A percentile compares a stretch with the other conserved stretches of the same genome.
Conservation (phyloP, 2,797 vertebrate genomes). For the Onychomys leucogaster region DNA sequence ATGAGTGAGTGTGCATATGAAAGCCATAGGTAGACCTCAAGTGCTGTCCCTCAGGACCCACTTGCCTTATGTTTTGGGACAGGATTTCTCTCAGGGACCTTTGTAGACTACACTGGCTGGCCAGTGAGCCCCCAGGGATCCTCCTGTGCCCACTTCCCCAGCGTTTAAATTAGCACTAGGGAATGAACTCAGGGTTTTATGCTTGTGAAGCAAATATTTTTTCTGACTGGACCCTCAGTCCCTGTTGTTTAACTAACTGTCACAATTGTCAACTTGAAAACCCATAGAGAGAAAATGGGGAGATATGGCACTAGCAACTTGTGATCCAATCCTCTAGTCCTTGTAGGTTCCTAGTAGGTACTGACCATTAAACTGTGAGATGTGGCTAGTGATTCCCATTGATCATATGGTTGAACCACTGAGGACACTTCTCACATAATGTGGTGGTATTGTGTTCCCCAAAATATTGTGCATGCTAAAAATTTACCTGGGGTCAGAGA, state of each 20-base stretch:
- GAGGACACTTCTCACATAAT: neutral
- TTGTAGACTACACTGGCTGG: neutral
- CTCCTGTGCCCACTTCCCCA: neutral
- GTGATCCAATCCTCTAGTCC: neutral
- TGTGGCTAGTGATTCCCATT: neutral
- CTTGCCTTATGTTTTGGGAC: too few relatives aligned
- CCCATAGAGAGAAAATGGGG: neutral
- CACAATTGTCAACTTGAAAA: neutral
- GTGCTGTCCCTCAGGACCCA: neutral
- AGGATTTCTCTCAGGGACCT: neutral
- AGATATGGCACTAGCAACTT: neutral
- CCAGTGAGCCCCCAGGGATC: neutral
- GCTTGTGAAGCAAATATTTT: neutral
- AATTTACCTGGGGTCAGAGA: too few relatives aligned
- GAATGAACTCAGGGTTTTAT: neutral
- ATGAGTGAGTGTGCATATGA: neutral
- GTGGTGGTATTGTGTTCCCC: too few relatives aligned
- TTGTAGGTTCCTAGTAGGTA: neutral
- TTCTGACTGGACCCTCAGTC: neutral
- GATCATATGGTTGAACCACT: fast-evolving
- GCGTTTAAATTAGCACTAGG: neutral
- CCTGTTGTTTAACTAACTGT: neutral
- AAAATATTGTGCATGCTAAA: too few relatives aligned
- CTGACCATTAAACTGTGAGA: neutral
- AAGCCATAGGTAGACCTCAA: neutral